Evolutionary conservation across 2,797 vertebrate genomes (phyloP).

Genomic region (Sebastes iracundus): DNA sequence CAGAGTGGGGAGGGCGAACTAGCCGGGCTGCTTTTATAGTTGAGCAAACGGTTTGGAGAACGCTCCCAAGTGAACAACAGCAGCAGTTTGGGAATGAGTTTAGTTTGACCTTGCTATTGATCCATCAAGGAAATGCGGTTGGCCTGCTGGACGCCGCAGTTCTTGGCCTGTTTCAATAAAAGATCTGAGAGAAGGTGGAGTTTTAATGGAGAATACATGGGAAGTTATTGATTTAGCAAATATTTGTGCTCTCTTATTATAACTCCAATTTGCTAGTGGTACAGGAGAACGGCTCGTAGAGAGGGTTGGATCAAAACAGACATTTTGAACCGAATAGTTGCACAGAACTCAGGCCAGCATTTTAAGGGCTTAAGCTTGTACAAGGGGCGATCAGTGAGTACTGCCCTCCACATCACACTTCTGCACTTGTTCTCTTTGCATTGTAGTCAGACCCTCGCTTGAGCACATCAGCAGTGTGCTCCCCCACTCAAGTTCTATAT

Average conservation of each 20-base stretch:
- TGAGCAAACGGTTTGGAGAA: constrained; percentile 42
- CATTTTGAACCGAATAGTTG: constrained; percentile 1
- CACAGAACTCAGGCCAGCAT: background rate
- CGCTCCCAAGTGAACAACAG: constrained; percentile 37
- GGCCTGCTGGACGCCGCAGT: background rate
- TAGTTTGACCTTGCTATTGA: constrained; percentile 56
- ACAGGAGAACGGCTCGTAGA: background rate
- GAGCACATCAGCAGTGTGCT: constrained; percentile 2
- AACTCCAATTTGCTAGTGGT: constrained; percentile 2
- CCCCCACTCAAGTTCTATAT: constrained; percentile 19
- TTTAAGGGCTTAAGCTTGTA: constrained; percentile 10
- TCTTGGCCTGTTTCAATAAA: constrained; percentile 24
- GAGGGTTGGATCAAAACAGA: constrained; percentile 3
- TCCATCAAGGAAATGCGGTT: constrained; percentile 40
- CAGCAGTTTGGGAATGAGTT: constrained; percentile 54
- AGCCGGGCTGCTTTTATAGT: constrained; percentile 39
- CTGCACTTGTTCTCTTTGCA: constrained; percentile 9
- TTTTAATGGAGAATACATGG: constrained; percentile 35
- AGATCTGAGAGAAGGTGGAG: constrained; percentile 7
- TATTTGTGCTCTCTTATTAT: constrained; percentile 12
- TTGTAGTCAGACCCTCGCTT: background rate
- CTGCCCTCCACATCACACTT: background rate
- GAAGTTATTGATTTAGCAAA: constrained; percentile 37
- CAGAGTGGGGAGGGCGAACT: constrained; percentile 40
- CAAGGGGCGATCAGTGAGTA: constrained; percentile 7